These are phyloP conservation scores for Holacanthella duospinosa DNA, from an alignment of 2,888 invertebrate species.

Conservation along the genomic window DNA sequence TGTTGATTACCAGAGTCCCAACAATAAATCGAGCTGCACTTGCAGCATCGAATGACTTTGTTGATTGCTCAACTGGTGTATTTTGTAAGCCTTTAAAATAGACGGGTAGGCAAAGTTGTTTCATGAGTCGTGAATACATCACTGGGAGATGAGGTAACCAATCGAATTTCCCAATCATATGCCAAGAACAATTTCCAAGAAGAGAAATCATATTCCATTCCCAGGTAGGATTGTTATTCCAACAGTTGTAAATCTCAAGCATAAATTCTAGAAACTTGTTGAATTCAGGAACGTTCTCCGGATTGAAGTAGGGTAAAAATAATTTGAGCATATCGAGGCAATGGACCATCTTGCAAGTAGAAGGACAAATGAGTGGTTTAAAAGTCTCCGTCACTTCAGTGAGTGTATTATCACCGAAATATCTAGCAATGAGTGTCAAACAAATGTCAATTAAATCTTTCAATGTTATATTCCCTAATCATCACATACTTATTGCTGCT, in stretches of 20 bases:
- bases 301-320: conserved; percentile 65
- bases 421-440: too few relatives aligned
- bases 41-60: conserved; percentile 29
- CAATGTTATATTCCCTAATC: too few relatives aligned
- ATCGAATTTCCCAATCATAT: conserved; percentile 71
- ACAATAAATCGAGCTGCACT: conserved; percentile 47
- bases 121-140: conserved; percentile 61
- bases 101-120: conserved; percentile 67
- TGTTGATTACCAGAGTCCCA: conserved; percentile 45
- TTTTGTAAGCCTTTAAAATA: conserved; percentile 51
- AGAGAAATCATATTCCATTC: conserved; percentile 51
- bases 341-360: conserved; percentile 46
- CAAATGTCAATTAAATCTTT: too few relatives aligned
- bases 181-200: conserved; percentile 59
- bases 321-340: conserved; percentile 55
- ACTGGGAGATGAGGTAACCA: conserved; percentile 74
- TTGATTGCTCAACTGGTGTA: conserved; percentile 20
- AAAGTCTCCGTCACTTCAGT: conserved; percentile 76
- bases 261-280: conserved; percentile 70
- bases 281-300: conserved; percentile 40
- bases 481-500: conserved; percentile 31
- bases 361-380: conserved; percentile 67
- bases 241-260: conserved; percentile 65
- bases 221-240: conserved; percentile 50
- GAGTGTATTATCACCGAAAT: conserved; percentile 62